Evolutionary conservation across 2,888 invertebrate genomes (phyloP), one percentile per base, ranked within the genome.

Genomic region (Nesidiocoris tenuis): DNA sequence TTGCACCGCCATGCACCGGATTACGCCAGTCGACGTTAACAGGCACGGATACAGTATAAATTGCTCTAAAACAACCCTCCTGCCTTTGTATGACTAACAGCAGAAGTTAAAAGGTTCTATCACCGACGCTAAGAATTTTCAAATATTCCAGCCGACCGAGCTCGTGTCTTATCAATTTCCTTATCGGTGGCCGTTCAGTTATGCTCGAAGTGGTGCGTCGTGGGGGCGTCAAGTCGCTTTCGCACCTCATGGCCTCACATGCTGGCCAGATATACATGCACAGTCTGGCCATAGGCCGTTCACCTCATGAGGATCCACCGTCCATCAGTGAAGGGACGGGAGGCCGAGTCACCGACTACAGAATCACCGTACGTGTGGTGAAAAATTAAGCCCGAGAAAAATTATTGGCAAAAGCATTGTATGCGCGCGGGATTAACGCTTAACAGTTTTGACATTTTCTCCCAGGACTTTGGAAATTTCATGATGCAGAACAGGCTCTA

Each of bases 201-300:
- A 90, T 95, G 86, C 85, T 98, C 66, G 97, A 98, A 85, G 93
- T 96, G 87, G 94, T 85, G 0, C 82, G 85, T 18, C 77, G 80
- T 3, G 79, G 76, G 39, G 80, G 80, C 9, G 91, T 93, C 0
- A 92, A 96, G 83, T 91, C 94, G 0, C 93, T 95, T 23, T 96
- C 96, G 0, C 98, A 98, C 84, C 89, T 98, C 82, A 83, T 98
- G 68, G 94, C 96, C 0, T 93, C 96, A 9, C 96, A 98, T 81
- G 96, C 96, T 0, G 96, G 96, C 0, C 97, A 97, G 85, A 92
- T 98, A 80, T 98, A 95, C 86, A 93, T 98, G 79, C 97, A 98
- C 79, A 93, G 95, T 0, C 85, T 98, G 59, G 92, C 92, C 23
- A 94, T 94, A 0, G 88, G 90, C 39, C 81, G 96, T 55, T 92